Evolutionary conservation across 2,888 invertebrate species (phyloP), one percentile per base, ranked within the genome.

Genomic region (Parelbella ahira): DNA sequence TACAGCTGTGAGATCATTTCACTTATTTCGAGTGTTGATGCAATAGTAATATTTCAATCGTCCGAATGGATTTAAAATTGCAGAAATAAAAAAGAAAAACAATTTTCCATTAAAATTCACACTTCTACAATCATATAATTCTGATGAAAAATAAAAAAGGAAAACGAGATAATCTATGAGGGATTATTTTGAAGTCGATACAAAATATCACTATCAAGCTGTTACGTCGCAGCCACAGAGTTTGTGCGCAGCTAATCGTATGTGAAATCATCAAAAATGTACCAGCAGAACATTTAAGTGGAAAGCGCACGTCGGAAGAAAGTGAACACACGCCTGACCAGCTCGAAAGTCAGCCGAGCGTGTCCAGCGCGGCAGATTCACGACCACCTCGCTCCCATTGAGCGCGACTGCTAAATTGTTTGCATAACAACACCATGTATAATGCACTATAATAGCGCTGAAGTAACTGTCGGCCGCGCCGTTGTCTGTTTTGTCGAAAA

Each of bases 381-480:
- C 63, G 59, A 57, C 47, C 47, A 60, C 56, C 54, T 53, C 56
- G 45, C 56, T 47, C 56, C 45, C 46, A 53, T 60, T 56, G 49
- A 34, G 50, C 51, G 58, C 57, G 55, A 54, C 58, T 58, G 56
- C 49, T 63, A 63, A 65, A 66, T 54, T 51, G 61, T 69, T 67
- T 68, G 55, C 69, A 68, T 67, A 63, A 79, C 67, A 75, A 67
- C 54, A 54, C 58, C 58, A 55, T 58, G 54, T 43, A 61, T 64
- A 69, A 71, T 71, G 48, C 45, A 55, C 48, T 37, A 56, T 53
- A 59, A 67, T 48, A 50, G 51, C 51, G 58, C 53, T 73, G 66
- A 52, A 56, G 70, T 64, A 73, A 72, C 56, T 44, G 54, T 48
- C 46, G 45, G 41, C 54, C 18, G 53, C 60, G 63, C 68, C 67